Conservation (phyloP, 2,888 invertebrate genomes). For the Catocala fraxini region DNA sequence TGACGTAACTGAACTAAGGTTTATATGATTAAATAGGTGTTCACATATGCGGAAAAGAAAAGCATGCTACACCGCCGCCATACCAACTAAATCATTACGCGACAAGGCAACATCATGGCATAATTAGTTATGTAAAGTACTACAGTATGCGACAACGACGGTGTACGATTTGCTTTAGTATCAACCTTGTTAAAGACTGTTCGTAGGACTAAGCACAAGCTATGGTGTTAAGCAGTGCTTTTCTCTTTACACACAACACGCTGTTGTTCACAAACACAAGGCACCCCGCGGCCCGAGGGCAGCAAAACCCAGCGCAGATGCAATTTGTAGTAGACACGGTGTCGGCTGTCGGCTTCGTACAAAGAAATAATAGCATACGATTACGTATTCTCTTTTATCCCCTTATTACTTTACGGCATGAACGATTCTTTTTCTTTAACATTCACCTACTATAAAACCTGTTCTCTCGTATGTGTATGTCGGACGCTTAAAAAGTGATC, state of each 20-base stretch:
- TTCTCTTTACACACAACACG: background rate
- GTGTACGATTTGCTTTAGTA: too few species aligned
- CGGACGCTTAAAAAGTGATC: slow-evolving; percentile 76
- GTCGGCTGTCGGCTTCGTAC: slow-evolving; percentile 66
- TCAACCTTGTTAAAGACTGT: too few species aligned
- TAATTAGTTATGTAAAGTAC: too few species aligned
- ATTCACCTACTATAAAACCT: slow-evolving; percentile 72
- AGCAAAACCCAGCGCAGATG: slow-evolving; percentile 36
- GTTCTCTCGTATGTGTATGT: slow-evolving; percentile 76
- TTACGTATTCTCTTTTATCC: slow-evolving; percentile 68
- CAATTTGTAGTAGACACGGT: slow-evolving; percentile 55
- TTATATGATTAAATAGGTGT: too few species aligned
- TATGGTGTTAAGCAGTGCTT: too few species aligned
- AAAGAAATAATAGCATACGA: slow-evolving; percentile 83
- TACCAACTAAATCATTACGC: too few species aligned
- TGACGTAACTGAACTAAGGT: too few species aligned
- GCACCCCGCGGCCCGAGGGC: slow-evolving; percentile 16
- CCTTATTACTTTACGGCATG: slow-evolving; percentile 72
- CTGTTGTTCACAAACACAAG: slow-evolving; percentile 2
- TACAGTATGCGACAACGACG: too few species aligned
- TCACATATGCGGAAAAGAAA: too few species aligned
- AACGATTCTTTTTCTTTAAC: slow-evolving; percentile 72
- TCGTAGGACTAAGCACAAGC: too few species aligned
- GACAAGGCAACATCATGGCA: too few species aligned
- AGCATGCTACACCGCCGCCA: too few species aligned